A percentile compares a stretch with the other conserved stretches of the same genome.
These are phyloP conservation scores for Plotosus lineatus DNA, from an alignment of 2,113 vertebrate genomes.

Conservation along the genomic window DNA sequence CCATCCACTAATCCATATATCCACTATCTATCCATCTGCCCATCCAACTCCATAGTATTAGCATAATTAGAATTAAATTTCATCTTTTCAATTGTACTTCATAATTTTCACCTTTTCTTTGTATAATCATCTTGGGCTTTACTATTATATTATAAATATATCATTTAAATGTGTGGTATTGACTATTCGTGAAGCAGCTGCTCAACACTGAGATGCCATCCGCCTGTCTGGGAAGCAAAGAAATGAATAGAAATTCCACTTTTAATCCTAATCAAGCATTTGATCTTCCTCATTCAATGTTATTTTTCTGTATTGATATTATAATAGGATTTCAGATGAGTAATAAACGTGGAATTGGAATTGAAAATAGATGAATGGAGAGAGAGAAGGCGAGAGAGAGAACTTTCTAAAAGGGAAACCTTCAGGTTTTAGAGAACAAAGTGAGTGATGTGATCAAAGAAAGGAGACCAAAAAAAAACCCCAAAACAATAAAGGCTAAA, in stretches of 20 bases:
- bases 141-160: not conserved
- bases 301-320: not conserved
- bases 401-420: not conserved
- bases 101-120: not conserved
- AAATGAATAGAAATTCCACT: not conserved
- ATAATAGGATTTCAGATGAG: slow-evolving; percentile 23
- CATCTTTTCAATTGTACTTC: not conserved
- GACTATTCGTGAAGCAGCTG: not conserved
- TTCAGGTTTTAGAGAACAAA: not conserved
- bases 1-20: too few species aligned
- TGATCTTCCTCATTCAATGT: not conserved
- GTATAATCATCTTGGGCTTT: not conserved
- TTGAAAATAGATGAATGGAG: slow-evolving; percentile 1
- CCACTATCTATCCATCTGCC: too few species aligned
- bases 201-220: not conserved
- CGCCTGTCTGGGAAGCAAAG: not conserved
- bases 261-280: not conserved
- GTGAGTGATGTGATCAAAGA: not conserved
- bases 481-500: not conserved
- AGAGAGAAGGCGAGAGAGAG: not conserved
- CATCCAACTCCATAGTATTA: too few species aligned
- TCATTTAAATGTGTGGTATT: not conserved
- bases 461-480: not conserved
- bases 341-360: slow-evolving; percentile 15
- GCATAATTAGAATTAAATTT: too few species aligned